Percentiles rank a stretch among this genome's conserved stretches.
Conservation (phyloP, 2,888 invertebrate species). For the Conomelus anceps region DNA sequence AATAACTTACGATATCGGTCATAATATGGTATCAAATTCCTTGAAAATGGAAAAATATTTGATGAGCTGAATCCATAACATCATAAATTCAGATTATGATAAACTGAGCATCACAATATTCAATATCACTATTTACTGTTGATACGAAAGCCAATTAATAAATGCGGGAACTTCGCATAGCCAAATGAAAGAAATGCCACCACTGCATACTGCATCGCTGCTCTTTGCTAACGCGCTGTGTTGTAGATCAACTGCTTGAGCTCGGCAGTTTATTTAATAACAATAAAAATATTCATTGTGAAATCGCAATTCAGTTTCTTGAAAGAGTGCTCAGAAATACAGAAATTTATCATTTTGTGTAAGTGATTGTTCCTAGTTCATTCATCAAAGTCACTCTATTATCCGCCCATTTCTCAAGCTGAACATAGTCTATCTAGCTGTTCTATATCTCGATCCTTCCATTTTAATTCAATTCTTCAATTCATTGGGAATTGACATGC, state of each 20-base stretch:
- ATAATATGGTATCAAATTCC: neutral
- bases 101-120: neutral
- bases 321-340: no score
- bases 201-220: neutral
- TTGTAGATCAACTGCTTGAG: neutral
- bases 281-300: no score
- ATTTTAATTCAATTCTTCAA: no score
- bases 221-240: neutral
- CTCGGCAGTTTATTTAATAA: no score
- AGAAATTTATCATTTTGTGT: no score
- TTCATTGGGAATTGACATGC: no score
- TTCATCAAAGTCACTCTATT: no score
- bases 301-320: no score
- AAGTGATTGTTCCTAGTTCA: no score
- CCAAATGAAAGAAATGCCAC: neutral
- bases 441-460: no score
- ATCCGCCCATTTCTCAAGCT: no score
- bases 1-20: neutral
- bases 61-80: neutral
- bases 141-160: neutral
- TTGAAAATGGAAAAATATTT: neutral
- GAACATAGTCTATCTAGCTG: no score
- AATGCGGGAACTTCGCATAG: neutral
- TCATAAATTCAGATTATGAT: neutral
- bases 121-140: neutral